Conservation (phyloP, 2,888 invertebrate genomes). For the Deroplatys truncata region DNA sequence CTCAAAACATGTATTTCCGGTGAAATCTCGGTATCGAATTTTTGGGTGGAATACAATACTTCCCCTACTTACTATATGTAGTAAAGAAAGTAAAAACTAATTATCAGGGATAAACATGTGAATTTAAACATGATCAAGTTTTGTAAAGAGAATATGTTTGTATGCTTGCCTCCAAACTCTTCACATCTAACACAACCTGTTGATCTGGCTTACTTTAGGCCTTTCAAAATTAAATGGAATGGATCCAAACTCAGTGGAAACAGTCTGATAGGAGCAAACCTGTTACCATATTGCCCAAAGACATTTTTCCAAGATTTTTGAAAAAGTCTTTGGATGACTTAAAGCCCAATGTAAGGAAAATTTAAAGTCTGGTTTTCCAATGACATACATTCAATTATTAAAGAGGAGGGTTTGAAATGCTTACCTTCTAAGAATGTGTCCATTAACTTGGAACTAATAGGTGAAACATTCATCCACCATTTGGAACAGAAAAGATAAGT, state of each 20-base stretch:
- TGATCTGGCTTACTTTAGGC: constrained; percentile 39
- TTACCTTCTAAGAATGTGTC: too few relatives aligned
- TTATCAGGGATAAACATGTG: too few relatives aligned
- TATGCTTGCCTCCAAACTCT: constrained; percentile 39
- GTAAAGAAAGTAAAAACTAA: too few relatives aligned
- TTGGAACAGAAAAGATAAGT: background rate
- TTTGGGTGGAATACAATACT: too few relatives aligned
- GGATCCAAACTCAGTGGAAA: constrained; percentile 31
- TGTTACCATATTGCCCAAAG: constrained; percentile 9
- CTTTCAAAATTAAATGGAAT: constrained; percentile 36
- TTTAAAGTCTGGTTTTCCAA: constrained; percentile 16
- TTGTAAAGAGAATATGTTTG: constrained; percentile 40
- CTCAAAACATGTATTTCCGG: too few relatives aligned
- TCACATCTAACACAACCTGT: too few relatives aligned
- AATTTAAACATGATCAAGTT: constrained; percentile 38
- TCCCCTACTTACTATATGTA: too few relatives aligned
- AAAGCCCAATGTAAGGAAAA: background rate
- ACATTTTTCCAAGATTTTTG: constrained; percentile 10
- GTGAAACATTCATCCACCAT: background rate
- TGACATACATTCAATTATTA: constrained; percentile 17
- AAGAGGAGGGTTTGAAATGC: too few relatives aligned
- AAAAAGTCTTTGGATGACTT: background rate
- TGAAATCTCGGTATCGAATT: too few relatives aligned
- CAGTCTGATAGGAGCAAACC: constrained; percentile 23
- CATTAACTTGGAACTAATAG: background rate